These are phyloP conservation scores for Macrosteles quadrilineatus DNA, from an alignment of 1,140 invertebrate species.

Conservation along the genomic window DNA sequence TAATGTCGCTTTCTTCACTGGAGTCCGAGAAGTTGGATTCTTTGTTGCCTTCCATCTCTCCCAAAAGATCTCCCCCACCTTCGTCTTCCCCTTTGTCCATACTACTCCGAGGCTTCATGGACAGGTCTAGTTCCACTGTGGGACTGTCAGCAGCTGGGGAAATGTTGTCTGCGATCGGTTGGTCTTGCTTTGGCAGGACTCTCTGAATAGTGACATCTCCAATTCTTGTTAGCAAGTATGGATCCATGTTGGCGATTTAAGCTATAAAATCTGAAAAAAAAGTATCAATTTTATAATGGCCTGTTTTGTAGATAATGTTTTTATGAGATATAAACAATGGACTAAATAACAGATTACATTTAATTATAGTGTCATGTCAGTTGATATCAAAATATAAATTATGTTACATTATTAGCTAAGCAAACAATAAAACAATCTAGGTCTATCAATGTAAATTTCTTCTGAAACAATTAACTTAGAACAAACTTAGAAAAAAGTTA, in stretches of 20 bases:
- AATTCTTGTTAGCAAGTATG: constrained; percentile 52
- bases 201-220: constrained; percentile 58
- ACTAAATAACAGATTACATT: no score
- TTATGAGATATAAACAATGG: no score
- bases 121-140: constrained; percentile 46
- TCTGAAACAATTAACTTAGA: no score
- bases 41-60: constrained; percentile 38
- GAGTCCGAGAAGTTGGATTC: not conserved
- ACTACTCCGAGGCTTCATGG: constrained; percentile 45
- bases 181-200: constrained; percentile 45
- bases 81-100: constrained; percentile 49
- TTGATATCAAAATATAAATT: no score
- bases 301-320: no score
- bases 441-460: no score
- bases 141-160: constrained; percentile 53
- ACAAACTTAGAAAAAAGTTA: no score
- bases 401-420: no score
- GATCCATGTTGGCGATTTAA: constrained; percentile 40
- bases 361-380: no score
- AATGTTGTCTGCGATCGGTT: no score
- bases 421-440: no score
- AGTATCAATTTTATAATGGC: no score
- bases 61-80: constrained; percentile 45
- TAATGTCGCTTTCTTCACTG: constrained; percentile 44
- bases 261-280: not conserved